A percentile compares a stretch with the other conserved stretches of the same genome.
phyloP scores from a whole-genome alignment of 2,888 invertebrate species.

The Andrena flavipes region DNA sequence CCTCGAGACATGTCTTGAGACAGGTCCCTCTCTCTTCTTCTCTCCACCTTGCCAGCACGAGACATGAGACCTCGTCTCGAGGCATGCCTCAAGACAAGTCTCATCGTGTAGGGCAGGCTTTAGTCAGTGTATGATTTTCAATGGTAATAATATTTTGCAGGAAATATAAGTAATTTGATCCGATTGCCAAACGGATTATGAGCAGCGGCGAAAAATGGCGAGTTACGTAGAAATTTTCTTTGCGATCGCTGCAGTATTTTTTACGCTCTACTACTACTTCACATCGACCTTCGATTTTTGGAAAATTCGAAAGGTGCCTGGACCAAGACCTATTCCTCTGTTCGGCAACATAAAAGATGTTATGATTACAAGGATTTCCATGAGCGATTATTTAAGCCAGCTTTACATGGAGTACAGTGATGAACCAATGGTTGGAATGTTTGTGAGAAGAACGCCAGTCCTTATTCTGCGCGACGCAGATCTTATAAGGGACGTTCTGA shows the following conservation, averaged over 20 bases:
- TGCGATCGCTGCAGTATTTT: constrained; percentile 82
- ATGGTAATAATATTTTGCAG: too few species aligned
- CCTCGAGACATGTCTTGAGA: too few species aligned
- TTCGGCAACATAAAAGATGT: constrained; percentile 81
- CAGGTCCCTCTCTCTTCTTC: too few species aligned
- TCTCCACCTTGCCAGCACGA: too few species aligned
- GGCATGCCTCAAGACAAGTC: too few species aligned
- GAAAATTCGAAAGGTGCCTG: constrained; percentile 81
- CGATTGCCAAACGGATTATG: too few species aligned
- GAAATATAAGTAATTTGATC: too few species aligned
- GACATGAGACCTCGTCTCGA: too few species aligned
- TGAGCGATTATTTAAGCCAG: constrained; percentile 39
- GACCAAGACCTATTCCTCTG: constrained; percentile 79
- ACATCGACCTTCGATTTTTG: constrained; percentile 82
- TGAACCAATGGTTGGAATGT: constrained; percentile 83
- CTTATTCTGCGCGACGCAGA: constrained; percentile 82
- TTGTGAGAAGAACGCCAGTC: constrained; percentile 78
- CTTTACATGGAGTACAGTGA: constrained; percentile 63
- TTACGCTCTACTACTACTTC: constrained; percentile 69
- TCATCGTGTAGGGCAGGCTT: too few species aligned
- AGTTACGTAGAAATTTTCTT: too few species aligned
- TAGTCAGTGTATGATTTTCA: too few species aligned
- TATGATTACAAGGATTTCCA: constrained; percentile 31
- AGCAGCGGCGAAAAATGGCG: too few species aligned
- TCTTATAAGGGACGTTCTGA: constrained; percentile 81